phyloP scores from a whole-genome alignment of 2,113 vertebrate species.

The Protobothrops flavoviridis region DNA sequence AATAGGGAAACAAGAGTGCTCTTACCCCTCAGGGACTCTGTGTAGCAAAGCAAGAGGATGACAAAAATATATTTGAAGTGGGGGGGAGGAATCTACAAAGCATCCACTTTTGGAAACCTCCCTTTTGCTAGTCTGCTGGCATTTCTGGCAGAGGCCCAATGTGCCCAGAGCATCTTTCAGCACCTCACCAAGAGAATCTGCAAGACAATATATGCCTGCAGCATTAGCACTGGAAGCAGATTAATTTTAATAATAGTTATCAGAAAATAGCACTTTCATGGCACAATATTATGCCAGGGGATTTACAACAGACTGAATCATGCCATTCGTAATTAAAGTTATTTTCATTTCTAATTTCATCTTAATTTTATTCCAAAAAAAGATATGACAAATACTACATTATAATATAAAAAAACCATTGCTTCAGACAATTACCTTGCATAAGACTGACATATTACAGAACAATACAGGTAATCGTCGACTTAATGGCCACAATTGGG shows the following conservation, averaged over 20 bases:
- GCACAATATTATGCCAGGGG: slow-evolving; percentile 70
- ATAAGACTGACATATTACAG: slow-evolving; percentile 38
- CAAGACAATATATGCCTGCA: slow-evolving; percentile 54
- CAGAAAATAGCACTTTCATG: slow-evolving; percentile 71
- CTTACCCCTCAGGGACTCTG: not conserved
- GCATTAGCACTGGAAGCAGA: slow-evolving; percentile 65
- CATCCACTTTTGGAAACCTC: not conserved
- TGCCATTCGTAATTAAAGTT: slow-evolving; percentile 67
- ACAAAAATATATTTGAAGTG: not conserved
- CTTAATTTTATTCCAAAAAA: slow-evolving; percentile 67
- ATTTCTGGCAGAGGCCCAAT: not conserved
- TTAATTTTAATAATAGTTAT: slow-evolving; percentile 74
- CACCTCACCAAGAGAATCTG: slow-evolving; percentile 47
- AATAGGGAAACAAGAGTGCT: not conserved
- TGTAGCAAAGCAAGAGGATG: not conserved
- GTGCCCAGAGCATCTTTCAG: not conserved
- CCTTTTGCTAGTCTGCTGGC: not conserved
- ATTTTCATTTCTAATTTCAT: slow-evolving; percentile 67
- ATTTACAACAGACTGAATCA: slow-evolving; percentile 68
- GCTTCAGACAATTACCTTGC: slow-evolving; percentile 47
- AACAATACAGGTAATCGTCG: slow-evolving; percentile 1
- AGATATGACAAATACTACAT: slow-evolving; percentile 65
- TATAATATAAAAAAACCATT: slow-evolving; percentile 46
- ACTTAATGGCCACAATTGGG: not conserved
- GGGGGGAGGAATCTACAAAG: not conserved